Percentiles rank a stretch among this genome's conserved stretches.
Evolutionary conservation across 2,888 invertebrate genomes (phyloP).

Genomic region (Sceliomorpha sp.): DNA sequence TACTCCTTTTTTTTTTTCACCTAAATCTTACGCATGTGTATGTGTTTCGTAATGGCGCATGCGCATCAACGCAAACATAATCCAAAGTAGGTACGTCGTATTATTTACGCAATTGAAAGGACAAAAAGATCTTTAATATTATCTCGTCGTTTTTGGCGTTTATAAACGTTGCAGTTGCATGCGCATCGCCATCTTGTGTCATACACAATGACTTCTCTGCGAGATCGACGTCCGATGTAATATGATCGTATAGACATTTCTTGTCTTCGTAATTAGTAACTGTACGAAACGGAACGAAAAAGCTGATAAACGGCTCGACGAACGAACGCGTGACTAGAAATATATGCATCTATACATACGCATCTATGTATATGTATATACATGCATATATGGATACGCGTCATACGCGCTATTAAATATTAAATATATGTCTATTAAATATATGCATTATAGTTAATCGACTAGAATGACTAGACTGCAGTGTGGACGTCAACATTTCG

Average conservation of each 20-base stretch:
- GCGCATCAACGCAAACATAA: slow-evolving; percentile 1
- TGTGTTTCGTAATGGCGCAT: slow-evolving; percentile 12
- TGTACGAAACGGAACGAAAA: slow-evolving; percentile 36
- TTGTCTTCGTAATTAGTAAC: slow-evolving; percentile 25
- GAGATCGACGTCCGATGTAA: slow-evolving; percentile 47
- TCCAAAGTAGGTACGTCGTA: no score
- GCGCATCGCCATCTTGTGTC: no score
- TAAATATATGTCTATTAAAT: slow-evolving; percentile 68
- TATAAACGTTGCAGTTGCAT: no score
- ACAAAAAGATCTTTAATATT: no score
- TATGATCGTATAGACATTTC: slow-evolving; percentile 18
- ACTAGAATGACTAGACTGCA: slow-evolving; percentile 79
- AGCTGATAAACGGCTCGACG: slow-evolving; percentile 46
- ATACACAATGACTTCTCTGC: slow-evolving; percentile 18
- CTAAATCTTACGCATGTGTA: slow-evolving; percentile 26
- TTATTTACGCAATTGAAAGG: no score
- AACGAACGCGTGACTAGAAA: slow-evolving; percentile 72
- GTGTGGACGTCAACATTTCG: slow-evolving; percentile 75
- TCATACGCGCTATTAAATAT: slow-evolving; percentile 55
- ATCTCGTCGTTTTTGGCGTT: no score
- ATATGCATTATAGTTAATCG: slow-evolving; percentile 70
- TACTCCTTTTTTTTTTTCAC: slow-evolving; percentile 11
- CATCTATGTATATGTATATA: slow-evolving; percentile 57
- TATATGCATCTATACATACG: slow-evolving; percentile 45
- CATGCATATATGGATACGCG: slow-evolving; percentile 57